Conservation (phyloP, 2,797 vertebrate genomes). For the Amniataba percoides region DNA sequence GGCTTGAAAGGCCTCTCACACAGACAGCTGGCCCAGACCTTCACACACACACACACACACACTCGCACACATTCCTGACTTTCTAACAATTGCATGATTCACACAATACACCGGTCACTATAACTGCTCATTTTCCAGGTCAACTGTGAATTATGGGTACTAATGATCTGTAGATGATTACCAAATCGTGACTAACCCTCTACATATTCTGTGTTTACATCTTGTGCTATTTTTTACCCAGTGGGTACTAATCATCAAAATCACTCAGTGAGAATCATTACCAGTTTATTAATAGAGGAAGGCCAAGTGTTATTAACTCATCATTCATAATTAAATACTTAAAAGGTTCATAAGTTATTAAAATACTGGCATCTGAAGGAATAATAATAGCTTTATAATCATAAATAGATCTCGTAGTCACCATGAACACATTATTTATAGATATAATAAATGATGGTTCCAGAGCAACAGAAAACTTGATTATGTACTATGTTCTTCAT, state of each 20-base stretch:
- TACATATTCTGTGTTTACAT: slow-evolving; percentile 43
- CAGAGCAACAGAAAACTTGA: slow-evolving; percentile 22
- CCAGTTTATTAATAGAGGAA: slow-evolving; percentile 46
- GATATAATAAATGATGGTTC: slow-evolving; percentile 12
- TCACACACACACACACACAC: slow-evolving; percentile 24
- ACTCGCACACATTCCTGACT: slow-evolving; percentile 33
- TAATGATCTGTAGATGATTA: slow-evolving; percentile 69
- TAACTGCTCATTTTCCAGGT: slow-evolving; percentile 57
- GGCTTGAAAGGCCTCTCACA: slow-evolving; percentile 29
- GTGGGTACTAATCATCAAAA: slow-evolving; percentile 35
- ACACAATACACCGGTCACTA: slow-evolving; percentile 21
- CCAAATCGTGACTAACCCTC: slow-evolving; percentile 42
- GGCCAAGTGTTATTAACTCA: slow-evolving; percentile 48
- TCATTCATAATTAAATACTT: slow-evolving; percentile 50
- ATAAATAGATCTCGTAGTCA: slow-evolving; percentile 34
- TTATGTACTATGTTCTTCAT: slow-evolving; percentile 7
- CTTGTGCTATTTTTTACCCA: slow-evolving; percentile 30
- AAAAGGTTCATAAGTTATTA: slow-evolving; percentile 48
- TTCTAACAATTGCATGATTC: slow-evolving; percentile 60
- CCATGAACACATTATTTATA: slow-evolving; percentile 26
- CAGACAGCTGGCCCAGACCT: slow-evolving; percentile 34
- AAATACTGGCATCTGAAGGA: slow-evolving; percentile 54
- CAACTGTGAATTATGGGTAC: slow-evolving; percentile 43
- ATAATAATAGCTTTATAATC: slow-evolving; percentile 36
- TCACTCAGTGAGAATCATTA: slow-evolving; percentile 40